Base-by-base conservation (phyloP, 2,888 invertebrate species). In the Andrena chrysosceles region DNA sequence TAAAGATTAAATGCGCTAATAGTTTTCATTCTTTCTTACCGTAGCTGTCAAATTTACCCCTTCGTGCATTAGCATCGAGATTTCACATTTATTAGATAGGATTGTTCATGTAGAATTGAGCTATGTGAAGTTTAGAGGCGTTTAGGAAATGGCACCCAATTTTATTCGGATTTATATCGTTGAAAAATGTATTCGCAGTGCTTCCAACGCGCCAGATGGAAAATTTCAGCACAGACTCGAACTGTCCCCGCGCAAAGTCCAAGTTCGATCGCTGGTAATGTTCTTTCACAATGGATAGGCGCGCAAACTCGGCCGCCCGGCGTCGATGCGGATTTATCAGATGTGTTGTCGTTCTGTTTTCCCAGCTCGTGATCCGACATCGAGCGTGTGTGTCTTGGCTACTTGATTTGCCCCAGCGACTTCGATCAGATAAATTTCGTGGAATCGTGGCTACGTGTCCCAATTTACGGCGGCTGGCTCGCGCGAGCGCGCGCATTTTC, bases 391-490 rank as follows among this genome's bases (percentile, higher is more conserved):
- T 76, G 67, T 49, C 54, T 74, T 76, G 64, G 29, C 75, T 33
- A 59, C n/a, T 78, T 78, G 85, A 85, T 83, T 85, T 64, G 85
- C 80, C 75, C 87, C 67, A 64, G 70, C 83, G 75, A 64, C 64
- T 79, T 69, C 60, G 81, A 87, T 87, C 81, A 81, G 81, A 87
- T 87, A 74, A 84, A 83, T 87, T 87, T 87, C 87, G 79, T 77
- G 81, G 75, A 83, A 85, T 87, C 81, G 72, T 74, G 72, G 68
- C 71, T 73, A 67, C 83, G 75, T 76, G 81, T 74, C 87, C 83
- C 76, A 85, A 87, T 87, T 85, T 87, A 81, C 71, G 6, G 23
- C 20, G 20, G 54, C 54, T 54, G 20, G 20, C 52, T 16, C 0
- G 33, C 33, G 52, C 63, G 52, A n/a, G n/a, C 42, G 31, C 71